These are phyloP conservation scores for Drosophila tani DNA, from an alignment of 1,140 invertebrate species.

Conservation along the genomic window DNA sequence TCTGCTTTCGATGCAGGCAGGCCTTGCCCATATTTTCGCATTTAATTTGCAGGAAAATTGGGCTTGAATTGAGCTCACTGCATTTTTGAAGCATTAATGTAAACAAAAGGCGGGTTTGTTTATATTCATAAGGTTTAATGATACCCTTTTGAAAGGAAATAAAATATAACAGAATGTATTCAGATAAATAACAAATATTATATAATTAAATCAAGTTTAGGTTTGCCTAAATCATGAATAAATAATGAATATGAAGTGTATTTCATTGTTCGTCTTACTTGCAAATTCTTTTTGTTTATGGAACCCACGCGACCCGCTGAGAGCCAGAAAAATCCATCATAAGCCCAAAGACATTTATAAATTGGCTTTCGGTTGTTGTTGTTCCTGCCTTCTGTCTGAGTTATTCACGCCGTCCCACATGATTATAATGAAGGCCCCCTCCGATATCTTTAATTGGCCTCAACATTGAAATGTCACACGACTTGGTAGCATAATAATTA, in stretches of 20 bases:
- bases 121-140: too few species aligned
- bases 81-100: conserved; percentile 12
- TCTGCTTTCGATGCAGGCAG: conserved; percentile 4
- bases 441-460: conserved; percentile 62
- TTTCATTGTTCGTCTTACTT: background rate
- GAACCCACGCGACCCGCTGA: conserved; percentile 36
- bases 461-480: conserved; percentile 64
- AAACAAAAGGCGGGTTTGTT: background rate
- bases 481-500: conserved; percentile 39
- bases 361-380: conserved; percentile 36
- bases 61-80: conserved; percentile 4
- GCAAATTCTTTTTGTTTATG: conserved; percentile 27
- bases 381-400: conserved; percentile 14
- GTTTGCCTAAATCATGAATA: background rate
- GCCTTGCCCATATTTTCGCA: conserved; percentile 34
- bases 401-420: conserved; percentile 48
- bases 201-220: background rate
- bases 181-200: too few species aligned
- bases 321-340: conserved; percentile 43
- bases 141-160: background rate
- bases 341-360: conserved; percentile 55
- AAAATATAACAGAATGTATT: too few species aligned
- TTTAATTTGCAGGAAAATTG: conserved; percentile 13
- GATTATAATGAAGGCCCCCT: conserved; percentile 21
- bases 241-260: background rate